Evolutionary conservation across 2,797 vertebrate genomes (phyloP), one percentile per base, ranked within the genome.

Genomic region (Gymnodraco acuticeps): DNA sequence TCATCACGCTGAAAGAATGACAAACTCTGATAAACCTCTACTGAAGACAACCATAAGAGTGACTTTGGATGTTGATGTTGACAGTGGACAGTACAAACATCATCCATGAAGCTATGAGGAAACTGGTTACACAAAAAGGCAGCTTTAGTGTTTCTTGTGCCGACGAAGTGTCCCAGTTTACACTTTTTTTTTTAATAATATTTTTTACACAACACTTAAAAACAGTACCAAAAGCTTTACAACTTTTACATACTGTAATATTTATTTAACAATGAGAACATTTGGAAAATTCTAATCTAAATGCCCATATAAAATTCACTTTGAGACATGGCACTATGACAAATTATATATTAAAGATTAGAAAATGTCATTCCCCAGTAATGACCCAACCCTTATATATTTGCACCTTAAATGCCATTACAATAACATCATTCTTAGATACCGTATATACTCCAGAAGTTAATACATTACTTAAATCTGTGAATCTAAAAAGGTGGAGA

Each of bases 1-100:
- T 95, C 3, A 0, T 95, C 53, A 95, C 95, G 0, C 85, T 95
- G 15, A 56, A 31, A 60, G 86, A 97, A 75, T 96, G 88, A 96
- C 47, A 15, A 10, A 9, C 52, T 20, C 3, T 6, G 48, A 5
- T 15, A 6, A 38, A 59, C 5, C 9, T 19, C 41, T 6, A 7
- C 15, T n/a, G 63, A 27, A 51, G 20, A 52, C 0, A 19, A 61
- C 0, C 2, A 6, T 17, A 0, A 3, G 17, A 54, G 20, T 0
- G 19, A 38, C 51, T 52, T 16, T n/a, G 31, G 43, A 80, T 70
- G 17, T 45, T 70, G 23, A 73, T 3, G 0, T n/a, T n/a, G 17
- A 68, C 15, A 10, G 51, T 7, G 3, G 38, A 72, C 13, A 4
- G 0, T 12, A 33, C n/a, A 41, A 68, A 55, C 9, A 10, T 16